These are phyloP conservation scores for Caenorhabditis tropicalis DNA, from an alignment of 1,140 invertebrate genomes.

Conservation along the genomic window DNA sequence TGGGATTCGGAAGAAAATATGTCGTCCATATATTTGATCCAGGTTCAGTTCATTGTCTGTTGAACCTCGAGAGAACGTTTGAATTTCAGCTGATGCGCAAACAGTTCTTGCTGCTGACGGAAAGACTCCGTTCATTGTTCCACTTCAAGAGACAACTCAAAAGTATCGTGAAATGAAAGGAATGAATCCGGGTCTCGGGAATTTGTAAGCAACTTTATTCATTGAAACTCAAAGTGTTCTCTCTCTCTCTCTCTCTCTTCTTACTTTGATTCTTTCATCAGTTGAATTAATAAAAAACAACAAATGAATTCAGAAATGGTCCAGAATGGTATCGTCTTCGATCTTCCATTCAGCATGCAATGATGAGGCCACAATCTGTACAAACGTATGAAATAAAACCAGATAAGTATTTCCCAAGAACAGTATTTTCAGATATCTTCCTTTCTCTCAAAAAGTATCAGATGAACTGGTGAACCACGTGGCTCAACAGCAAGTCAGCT, in stretches of 20 bases:
- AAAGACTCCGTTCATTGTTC: conserved; percentile 74
- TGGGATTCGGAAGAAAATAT: conserved; percentile 67
- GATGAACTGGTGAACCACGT: conserved; percentile 80
- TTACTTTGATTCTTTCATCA: no score
- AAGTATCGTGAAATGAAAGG: conserved; percentile 74
- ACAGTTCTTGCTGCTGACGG: conserved; percentile 74
- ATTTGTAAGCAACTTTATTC: conserved; percentile 73
- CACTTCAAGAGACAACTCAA: conserved; percentile 75
- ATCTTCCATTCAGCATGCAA: conserved; percentile 83
- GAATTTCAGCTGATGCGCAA: conserved; percentile 72
- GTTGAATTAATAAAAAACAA: no score
- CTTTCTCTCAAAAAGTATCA: conserved; percentile 80
- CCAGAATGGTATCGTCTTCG: conserved; percentile 83
- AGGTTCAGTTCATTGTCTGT: neutral
- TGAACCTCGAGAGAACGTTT: no score
- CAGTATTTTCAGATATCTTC: conserved; percentile 76
- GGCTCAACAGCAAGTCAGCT: conserved; percentile 55
- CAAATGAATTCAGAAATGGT: conserved; percentile 78
- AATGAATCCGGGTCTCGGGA: conserved; percentile 76
- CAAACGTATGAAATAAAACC: conserved; percentile 66
- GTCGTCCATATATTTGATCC: conserved; percentile 75
- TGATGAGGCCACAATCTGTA: conserved; percentile 81
- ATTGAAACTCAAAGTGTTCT: no score
- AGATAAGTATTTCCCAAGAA: neutral
- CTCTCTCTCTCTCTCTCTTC: no score